phyloP scores from a whole-genome alignment of 2,113 vertebrate species.

The Sorex fumeus region DNA sequence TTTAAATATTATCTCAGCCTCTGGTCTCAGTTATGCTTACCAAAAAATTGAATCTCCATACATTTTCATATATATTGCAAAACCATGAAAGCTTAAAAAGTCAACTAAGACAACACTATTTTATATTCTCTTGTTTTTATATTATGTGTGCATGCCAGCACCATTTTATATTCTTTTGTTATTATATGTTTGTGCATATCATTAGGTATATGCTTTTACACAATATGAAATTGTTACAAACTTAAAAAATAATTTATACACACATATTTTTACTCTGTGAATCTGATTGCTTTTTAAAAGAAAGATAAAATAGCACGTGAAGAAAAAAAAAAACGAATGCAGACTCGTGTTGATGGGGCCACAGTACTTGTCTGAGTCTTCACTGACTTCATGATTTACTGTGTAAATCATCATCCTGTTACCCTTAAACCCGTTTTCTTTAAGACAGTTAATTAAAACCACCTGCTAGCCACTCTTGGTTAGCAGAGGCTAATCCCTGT shows the following conservation, averaged over 20 bases:
- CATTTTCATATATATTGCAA: not conserved
- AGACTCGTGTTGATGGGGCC: too few relatives aligned
- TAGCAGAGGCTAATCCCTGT: constrained; percentile 67
- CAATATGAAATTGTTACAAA: not conserved
- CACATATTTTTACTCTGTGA: too few relatives aligned
- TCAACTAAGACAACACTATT: not conserved
- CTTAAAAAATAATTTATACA: too few relatives aligned
- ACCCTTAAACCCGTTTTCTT: constrained; percentile 51
- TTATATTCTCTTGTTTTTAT: not conserved
- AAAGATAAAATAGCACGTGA: accelerated
- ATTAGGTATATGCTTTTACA: not conserved
- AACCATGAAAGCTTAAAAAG: not conserved
- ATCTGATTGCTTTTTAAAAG: not conserved
- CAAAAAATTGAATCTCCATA: not conserved
- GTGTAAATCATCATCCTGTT: not conserved
- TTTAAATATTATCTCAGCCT: not conserved
- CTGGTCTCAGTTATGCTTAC: not conserved
- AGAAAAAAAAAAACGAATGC: accelerated
- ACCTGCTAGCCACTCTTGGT: constrained; percentile 68
- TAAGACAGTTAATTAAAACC: constrained; percentile 76
- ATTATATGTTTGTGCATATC: too few relatives aligned
- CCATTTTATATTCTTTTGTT: too few relatives aligned
- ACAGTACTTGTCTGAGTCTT: not conserved
- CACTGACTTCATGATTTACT: not conserved
- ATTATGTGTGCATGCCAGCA: not conserved